Percentiles rank a stretch among this genome's conserved stretches.
Conservation (phyloP, 2,113 vertebrate genomes). For the Falco punctatus region DNA sequence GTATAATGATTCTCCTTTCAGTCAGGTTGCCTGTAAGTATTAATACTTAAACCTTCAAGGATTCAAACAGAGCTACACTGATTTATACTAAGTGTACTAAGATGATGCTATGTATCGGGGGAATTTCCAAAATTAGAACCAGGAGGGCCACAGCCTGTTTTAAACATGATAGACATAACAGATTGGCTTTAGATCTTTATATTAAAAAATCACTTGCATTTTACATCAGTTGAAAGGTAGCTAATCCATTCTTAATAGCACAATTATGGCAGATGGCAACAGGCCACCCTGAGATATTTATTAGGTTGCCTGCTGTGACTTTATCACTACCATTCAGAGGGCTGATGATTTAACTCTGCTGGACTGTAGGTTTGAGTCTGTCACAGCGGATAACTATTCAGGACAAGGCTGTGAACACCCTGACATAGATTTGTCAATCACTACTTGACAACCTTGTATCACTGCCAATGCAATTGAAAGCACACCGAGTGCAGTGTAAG, state of each 20-base stretch:
- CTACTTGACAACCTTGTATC: neutral
- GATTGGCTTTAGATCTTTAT: neutral
- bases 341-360: neutral
- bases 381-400: neutral
- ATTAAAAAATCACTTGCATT: neutral
- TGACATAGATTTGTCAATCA: slow-evolving; percentile 18
- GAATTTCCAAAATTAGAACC: slow-evolving; percentile 26
- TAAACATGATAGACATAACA: neutral
- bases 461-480: neutral
- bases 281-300: slow-evolving; percentile 7
- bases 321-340: neutral
- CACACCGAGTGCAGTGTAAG: neutral
- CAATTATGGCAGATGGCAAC: neutral
- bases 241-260: neutral
- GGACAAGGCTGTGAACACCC: slow-evolving; percentile 3
- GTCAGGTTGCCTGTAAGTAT: neutral
- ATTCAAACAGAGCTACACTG: neutral
- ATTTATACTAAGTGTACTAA: neutral
- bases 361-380: neutral
- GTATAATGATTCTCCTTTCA: neutral
- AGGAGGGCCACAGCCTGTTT: neutral
- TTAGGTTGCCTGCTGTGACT: slow-evolving; percentile 13
- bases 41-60: neutral
- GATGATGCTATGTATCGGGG: neutral
- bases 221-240: neutral